A percentile compares a stretch with the other conserved stretches of the same genome.
Evolutionary conservation across 1,140 invertebrate genomes (phyloP).

Genomic region (Drosophila baimaii): DNA sequence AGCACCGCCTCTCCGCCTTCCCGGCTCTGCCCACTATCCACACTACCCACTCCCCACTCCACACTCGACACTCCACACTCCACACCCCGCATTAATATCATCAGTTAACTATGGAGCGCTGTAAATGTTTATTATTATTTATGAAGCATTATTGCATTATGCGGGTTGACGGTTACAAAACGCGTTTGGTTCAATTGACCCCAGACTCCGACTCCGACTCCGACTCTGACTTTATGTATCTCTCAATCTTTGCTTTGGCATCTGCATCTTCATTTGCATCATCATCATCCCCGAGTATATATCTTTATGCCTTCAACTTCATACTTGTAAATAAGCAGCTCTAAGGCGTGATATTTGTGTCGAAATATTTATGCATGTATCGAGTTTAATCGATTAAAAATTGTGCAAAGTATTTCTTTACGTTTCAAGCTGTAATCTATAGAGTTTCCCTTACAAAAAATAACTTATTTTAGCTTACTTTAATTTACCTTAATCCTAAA

Average conservation of each 20-base stretch:
- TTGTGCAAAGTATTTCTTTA: not conserved
- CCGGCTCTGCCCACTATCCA: too few relatives aligned
- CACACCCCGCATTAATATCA: slow-evolving; percentile 16
- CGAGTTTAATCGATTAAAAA: not conserved
- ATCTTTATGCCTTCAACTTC: not conserved
- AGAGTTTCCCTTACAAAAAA: not conserved
- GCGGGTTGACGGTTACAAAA: slow-evolving; percentile 69
- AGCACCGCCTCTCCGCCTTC: slow-evolving; percentile 1
- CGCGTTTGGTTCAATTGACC: slow-evolving; percentile 75
- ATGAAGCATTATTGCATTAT: slow-evolving; percentile 78
- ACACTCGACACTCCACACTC: not conserved
- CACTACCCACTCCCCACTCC: not conserved
- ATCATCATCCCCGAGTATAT: not conserved
- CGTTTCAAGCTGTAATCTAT: too few relatives aligned
- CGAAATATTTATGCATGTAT: slow-evolving; percentile 40
- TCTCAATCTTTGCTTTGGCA: slow-evolving; percentile 18
- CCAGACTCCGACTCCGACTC: slow-evolving; percentile 40
- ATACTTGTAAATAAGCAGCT: not conserved
- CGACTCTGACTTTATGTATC: slow-evolving; percentile 34
- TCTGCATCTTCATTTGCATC: slow-evolving; percentile 3
- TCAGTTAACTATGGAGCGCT: slow-evolving; percentile 17
- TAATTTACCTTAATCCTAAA: not conserved
- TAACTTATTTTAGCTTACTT: not conserved
- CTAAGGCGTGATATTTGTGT: slow-evolving; percentile 9
- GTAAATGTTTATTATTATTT: slow-evolving; percentile 76